Conservation (phyloP, 2,113 vertebrate genomes). For the Microtus pennsylvanicus region DNA sequence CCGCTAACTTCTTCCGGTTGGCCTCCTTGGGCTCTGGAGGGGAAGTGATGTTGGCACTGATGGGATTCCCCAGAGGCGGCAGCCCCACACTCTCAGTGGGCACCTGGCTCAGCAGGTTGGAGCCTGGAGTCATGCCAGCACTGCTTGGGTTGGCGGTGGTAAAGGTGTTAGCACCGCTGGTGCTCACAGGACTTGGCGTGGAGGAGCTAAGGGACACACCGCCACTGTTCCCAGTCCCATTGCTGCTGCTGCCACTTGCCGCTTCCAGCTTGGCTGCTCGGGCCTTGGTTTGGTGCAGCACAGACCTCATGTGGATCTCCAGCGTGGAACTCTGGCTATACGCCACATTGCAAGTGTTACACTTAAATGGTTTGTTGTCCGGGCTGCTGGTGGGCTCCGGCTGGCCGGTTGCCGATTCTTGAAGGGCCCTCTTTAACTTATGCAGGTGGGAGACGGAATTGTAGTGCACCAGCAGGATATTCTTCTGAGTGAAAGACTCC, state of each 20-base stretch:
- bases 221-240: constrained; percentile 84
- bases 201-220: constrained; percentile 90
- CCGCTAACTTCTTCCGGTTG: constrained; percentile 95
- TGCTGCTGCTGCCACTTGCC: constrained; percentile 90
- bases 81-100: constrained; percentile 88
- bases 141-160: constrained; percentile 90
- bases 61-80: constrained; percentile 83
- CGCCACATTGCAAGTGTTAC: constrained; percentile 98
- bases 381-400: constrained; percentile 98
- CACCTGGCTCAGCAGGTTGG: constrained; percentile 89
- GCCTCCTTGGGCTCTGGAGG: constrained; percentile 94
- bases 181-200: constrained; percentile 91
- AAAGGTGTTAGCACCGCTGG: constrained; percentile 86
- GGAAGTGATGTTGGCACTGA: constrained; percentile 85
- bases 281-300: constrained; percentile 98
- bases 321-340: constrained; percentile 99
- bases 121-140: constrained; percentile 85
- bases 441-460: constrained; percentile 99
- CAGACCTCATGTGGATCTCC: constrained; percentile 99
- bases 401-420: constrained; percentile 97
- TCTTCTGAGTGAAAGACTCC: constrained; percentile 99
- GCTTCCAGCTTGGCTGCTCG: constrained; percentile 98
- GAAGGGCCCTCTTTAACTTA: constrained; percentile 98
- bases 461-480: constrained; percentile 98
- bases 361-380: constrained; percentile 99